Evolutionary conservation across 2,888 invertebrate species (phyloP), one percentile per base, ranked within the genome.

Genomic region (Drepanosiphum platanoidis): DNA sequence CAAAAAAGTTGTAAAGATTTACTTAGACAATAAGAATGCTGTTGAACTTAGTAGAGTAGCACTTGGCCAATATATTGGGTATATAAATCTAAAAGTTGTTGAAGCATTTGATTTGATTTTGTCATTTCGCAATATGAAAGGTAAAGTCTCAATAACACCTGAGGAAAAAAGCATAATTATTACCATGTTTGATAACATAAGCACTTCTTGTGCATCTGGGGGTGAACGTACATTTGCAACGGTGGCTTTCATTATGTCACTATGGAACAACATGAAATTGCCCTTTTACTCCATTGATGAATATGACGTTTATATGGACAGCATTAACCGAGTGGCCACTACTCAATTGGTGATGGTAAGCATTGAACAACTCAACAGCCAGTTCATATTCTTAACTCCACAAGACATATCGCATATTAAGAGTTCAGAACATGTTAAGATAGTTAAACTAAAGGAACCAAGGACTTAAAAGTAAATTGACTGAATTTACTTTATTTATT

Each of bases 181-280:
- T 52, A 61, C 58, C 30, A 80, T 87, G 74, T 86, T 77, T 52
- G 80, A 86, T 58, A 79, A 80, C 18, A 86, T 87, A 36, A 92
- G 91, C 87, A 91, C 94, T 0, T 91, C 92, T 77, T 93, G 95
- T 87, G 91, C 99, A 87, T 98, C 97, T 0, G 99, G 99, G 64
- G 99, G 99, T 8, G 99, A 99, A 91, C 92, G 97, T 86, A 97
- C 97, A 3, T 99, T 95, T 91, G 94, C 97, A n/a, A 98, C 98
- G 0, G 95, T 88, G 18, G 96, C 97, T 58, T 96, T 98, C 90
- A 93, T 99, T 87, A 93, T 98, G 90, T 93, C 98, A 46, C 92
- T 99, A 52, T 99, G 99, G 99, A 94, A 96, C 86, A 94, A 95
- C 87, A 95, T 96, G 89, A 94, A 95, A 89, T 93, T 96, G 88